Base-by-base conservation (phyloP, 2,113 vertebrate species). In the Beaufortia kweichowensis region DNA sequence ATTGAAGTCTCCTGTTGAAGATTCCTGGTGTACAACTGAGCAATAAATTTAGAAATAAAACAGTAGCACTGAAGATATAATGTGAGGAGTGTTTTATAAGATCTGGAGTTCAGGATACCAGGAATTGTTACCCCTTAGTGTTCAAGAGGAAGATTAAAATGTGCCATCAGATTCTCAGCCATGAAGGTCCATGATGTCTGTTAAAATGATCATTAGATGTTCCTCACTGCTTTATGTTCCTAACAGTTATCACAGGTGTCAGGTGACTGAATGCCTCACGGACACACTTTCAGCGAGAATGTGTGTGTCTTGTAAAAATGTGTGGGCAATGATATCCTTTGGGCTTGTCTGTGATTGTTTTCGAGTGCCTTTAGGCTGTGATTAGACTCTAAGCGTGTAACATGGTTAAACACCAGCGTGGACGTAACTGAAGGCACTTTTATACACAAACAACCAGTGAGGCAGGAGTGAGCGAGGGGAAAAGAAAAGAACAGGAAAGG, bases 261-360 rank as follows among this genome's bases (percentile, higher is more conserved):
- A 24, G 43, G 43, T 41, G 46, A 56, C 61, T 15, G 9, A 21
- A 43, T 41, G 62, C 28, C 15, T 57, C 48, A 21, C 10, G n/a
- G 68, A 53, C 33, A 53, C 14, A 59, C n/a, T 77, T 23, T 50
- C 12, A 21, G 35, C 43, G 24, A 60, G n/a, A 33, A 33, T 67
- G 65, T 48, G 50, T 62, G 66, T n/a, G 0, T 61, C 19, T 74
- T 46, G 21, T 56, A 70, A 29, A 11, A 73, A 39, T 46, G 56
- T 48, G 71, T 61, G 19, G 17, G 17, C 11, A 61, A 23, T 41
- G 68, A 61, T 61, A 39, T 61, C 57, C n/a, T 74, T 61, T 2
- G 41, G 39, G 71, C 71, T 15, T n/a, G 21, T 70, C 29, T 39
- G 53, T 28, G 21, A 60, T 73, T 31, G 11, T 31, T 21, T n/a